Conservation (phyloP, 2,888 invertebrate genomes). For the Idaea straminata region DNA sequence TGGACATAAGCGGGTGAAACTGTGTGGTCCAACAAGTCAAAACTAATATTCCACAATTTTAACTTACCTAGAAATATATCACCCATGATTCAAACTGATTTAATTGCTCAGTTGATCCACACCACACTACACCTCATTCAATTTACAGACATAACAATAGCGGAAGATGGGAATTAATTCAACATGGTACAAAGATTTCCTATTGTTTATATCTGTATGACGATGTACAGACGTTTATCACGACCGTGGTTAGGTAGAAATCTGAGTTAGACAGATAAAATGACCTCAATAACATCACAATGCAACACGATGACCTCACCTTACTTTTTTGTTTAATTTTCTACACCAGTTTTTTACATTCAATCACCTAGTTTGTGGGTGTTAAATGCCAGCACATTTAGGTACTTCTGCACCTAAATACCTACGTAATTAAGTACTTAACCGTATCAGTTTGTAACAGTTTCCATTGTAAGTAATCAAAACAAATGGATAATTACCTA, state of each 20-base stretch:
- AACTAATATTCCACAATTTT: background rate
- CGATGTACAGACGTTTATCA: background rate
- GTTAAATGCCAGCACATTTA: background rate
- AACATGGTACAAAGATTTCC: background rate
- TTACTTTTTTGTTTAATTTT: constrained; percentile 2
- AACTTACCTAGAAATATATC: constrained; percentile 41
- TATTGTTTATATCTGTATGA: background rate
- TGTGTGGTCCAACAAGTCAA: background rate
- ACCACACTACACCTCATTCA: background rate
- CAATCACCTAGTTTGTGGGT: background rate
- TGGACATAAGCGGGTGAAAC: too few relatives aligned
- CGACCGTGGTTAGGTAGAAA: constrained; percentile 1
- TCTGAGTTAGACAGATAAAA: constrained; percentile 6
- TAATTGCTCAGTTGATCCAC: background rate
- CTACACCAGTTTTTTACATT: background rate
- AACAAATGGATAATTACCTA: background rate
- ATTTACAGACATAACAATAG: background rate
- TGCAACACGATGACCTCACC: constrained; percentile 21
- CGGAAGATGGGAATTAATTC: background rate
- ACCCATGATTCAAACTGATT: constrained; percentile 26
- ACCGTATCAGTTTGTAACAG: background rate
- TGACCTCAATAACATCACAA: constrained; percentile 18
- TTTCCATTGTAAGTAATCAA: background rate
- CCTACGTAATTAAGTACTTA: background rate
- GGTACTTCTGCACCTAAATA: background rate